Conservation (phyloP, 2,113 vertebrate species). For the Corynorhinus townsendii region DNA sequence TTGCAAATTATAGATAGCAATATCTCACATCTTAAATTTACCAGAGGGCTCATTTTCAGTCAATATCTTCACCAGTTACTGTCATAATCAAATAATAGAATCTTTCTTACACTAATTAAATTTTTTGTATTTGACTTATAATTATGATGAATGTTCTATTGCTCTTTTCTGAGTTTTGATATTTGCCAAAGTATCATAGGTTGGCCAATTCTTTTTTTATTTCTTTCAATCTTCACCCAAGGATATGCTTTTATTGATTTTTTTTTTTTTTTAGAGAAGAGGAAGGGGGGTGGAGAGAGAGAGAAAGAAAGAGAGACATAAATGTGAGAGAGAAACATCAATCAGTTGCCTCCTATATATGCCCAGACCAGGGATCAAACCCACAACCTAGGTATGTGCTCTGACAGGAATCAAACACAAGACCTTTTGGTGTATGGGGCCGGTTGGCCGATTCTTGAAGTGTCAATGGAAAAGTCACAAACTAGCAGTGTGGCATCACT, state of each 20-base stretch:
- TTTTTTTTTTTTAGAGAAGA: not conserved
- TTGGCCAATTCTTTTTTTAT: not conserved
- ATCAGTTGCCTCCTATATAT: not conserved
- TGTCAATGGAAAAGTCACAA: not conserved
- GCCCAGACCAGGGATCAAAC: not conserved
- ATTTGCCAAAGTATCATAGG: not conserved
- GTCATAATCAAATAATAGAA: not conserved
- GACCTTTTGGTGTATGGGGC: not conserved
- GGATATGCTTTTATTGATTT: not conserved
- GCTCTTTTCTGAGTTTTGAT: not conserved
- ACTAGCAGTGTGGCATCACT: not conserved
- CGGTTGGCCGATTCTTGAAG: not conserved
- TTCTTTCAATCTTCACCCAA: not conserved
- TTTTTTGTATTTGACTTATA: not conserved
- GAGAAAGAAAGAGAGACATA: not conserved
- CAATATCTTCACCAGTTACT: not conserved
- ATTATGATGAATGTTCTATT: not conserved
- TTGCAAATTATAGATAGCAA: not conserved
- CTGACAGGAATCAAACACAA: not conserved
- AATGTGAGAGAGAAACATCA: not conserved
- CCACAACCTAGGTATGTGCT: not conserved
- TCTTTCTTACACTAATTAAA: not conserved
- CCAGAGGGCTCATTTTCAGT: not conserved
- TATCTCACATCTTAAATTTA: not conserved
- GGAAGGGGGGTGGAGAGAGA: no score